Evolutionary conservation across 2,888 invertebrate genomes (phyloP), one percentile per base, ranked within the genome.

Genomic region (Epinotia bilunana): DNA sequence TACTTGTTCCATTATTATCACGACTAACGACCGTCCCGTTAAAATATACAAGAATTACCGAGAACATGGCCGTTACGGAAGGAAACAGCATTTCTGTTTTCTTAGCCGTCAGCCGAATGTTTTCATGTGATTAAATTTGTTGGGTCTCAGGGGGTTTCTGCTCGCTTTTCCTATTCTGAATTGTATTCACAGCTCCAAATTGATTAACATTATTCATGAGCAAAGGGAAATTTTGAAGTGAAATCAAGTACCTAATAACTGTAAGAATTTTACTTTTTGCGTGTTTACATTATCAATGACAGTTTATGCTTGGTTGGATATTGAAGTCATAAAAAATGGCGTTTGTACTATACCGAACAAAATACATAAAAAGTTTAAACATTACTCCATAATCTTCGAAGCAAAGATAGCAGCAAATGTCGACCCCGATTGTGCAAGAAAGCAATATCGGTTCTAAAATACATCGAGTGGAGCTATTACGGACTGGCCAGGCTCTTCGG

Each of bases 371-470:
- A 57, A 39, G 39, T 39, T 23, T 28, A 58, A 72, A 64, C 57
- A 58, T 43, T 46, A 18, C 23, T 63, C 33, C 43, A 43, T 18
- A 65, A 18, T 57, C 9, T 7, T 39, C 46, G 3, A 58, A 43
- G 78, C 72, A 80, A 82, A 79, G 80, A 79, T 79, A 81, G 82
- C 81, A 80, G 77, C 82, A 78, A 81, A 83, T 84, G 82, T 82
- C 82, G 77, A 83, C 80, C 78, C 79, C 78, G 83, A 87, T 87
- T 86, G 86, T 84, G 84, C 86, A 88, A 87, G 81, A 85, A 88
- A 87, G 84, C 84, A 84, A 83, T 87, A 87, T 85, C 81, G 82
- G 83, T 87, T 84, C 78, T 83, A 88, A 88, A 88, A 86, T 86
- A 88, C 82, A 83, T 83, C 74, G 79, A 83, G 81, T 80, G 81